Percentiles rank a stretch among this genome's conserved stretches.
phyloP scores from a whole-genome alignment of 2,888 invertebrate species.

The Pardosa pseudoannulata region DNA sequence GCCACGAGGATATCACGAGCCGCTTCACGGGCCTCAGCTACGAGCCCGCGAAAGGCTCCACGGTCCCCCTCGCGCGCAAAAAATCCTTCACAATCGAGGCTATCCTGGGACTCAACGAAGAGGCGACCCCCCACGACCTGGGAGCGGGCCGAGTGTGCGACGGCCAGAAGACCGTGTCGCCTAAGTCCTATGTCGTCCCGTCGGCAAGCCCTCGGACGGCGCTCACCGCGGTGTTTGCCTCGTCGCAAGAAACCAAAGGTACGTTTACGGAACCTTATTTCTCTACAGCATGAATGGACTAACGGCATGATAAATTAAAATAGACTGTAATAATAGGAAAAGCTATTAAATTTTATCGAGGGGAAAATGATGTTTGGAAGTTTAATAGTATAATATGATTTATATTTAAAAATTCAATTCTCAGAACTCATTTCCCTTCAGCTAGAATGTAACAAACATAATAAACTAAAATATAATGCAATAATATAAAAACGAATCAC shows the following conservation, averaged over 20 bases:
- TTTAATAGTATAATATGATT: no score
- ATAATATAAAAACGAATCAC: no score
- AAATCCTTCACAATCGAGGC: slow-evolving; percentile 53
- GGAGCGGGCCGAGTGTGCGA: not conserved
- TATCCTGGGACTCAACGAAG: slow-evolving; percentile 41
- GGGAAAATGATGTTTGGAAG: no score
- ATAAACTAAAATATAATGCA: no score
- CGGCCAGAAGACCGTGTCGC: not conserved
- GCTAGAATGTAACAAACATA: no score
- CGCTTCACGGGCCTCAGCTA: not conserved
- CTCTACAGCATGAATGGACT: no score
- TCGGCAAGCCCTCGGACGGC: slow-evolving; percentile 34
- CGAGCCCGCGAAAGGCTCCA: not conserved
- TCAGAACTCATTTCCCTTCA: no score
- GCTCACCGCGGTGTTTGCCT: slow-evolving; percentile 3
- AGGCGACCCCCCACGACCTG: not conserved
- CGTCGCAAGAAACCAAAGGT: not conserved
- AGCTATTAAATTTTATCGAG: no score
- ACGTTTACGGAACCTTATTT: no score
- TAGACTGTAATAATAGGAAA: no score
- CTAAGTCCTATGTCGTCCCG: slow-evolving; percentile 7
- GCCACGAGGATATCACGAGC: not conserved
- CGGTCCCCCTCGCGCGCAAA: not conserved
- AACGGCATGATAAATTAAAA: no score
- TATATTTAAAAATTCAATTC: no score